A percentile compares a stretch with the other conserved stretches of the same genome.
Evolutionary conservation across 1,140 invertebrate genomes (phyloP).

Genomic region (Camponotus vicinus): DNA sequence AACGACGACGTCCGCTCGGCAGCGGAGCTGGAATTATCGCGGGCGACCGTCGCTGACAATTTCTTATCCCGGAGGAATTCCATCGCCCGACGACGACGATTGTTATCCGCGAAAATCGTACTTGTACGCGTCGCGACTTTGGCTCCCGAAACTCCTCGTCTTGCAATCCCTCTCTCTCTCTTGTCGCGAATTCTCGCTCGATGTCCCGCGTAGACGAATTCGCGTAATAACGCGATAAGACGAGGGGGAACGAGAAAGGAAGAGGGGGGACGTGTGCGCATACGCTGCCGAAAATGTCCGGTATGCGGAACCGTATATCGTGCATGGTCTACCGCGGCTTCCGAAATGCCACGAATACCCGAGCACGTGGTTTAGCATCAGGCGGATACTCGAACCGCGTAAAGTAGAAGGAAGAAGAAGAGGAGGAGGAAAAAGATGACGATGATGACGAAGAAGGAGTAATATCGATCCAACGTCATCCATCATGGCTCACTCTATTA

Average conservation of each 20-base stretch:
- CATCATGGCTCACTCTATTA: constrained; percentile 81
- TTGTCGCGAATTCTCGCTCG: constrained; percentile 62
- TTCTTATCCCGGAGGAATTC: constrained; percentile 67
- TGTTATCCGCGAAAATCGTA: constrained; percentile 57
- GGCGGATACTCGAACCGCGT: constrained; percentile 53
- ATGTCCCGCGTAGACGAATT: constrained; percentile 58
- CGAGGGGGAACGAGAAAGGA: neutral
- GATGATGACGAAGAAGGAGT: constrained; percentile 64
- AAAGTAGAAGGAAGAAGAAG: too few species aligned
- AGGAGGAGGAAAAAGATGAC: too few species aligned
- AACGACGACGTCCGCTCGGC: constrained; percentile 32
- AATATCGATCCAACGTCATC: constrained; percentile 79
- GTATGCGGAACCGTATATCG: constrained; percentile 64
- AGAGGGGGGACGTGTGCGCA: neutral
- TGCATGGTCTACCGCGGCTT: constrained; percentile 57
- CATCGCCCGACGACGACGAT: constrained; percentile 63
- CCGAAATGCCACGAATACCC: constrained; percentile 70
- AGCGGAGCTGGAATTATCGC: constrained; percentile 48
- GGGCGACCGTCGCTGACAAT: constrained; percentile 57
- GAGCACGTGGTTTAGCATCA: constrained; percentile 44
- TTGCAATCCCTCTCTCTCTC: constrained; percentile 13
- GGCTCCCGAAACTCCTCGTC: neutral
- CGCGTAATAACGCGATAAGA: constrained; percentile 66
- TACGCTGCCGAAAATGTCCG: constrained; percentile 65
- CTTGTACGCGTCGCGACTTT: constrained; percentile 11